phyloP scores from a whole-genome alignment of 2,113 vertebrate species.

The Amazona vittata region DNA sequence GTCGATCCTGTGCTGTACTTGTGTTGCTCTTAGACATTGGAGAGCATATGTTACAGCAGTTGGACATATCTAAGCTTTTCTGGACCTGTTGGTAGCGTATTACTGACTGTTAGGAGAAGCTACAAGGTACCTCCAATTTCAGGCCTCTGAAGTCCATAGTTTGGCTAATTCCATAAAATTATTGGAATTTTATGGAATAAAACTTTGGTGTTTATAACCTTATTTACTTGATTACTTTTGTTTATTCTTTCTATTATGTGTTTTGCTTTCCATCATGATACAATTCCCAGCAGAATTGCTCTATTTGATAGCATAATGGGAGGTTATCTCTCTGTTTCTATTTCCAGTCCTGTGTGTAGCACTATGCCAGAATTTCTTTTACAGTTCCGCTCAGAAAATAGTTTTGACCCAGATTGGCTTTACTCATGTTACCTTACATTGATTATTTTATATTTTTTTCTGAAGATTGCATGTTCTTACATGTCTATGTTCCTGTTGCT shows the following conservation, averaged over 20 bases:
- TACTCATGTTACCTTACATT: background rate
- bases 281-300: background rate
- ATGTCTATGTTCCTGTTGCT: background rate
- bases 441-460: background rate
- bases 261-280: background rate
- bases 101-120: background rate
- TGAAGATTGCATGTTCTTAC: background rate
- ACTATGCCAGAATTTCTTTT: background rate
- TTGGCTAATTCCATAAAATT: background rate
- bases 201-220: background rate
- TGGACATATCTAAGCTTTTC: background rate
- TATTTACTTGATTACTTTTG: background rate
- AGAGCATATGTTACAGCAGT: background rate
- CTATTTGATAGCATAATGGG: background rate
- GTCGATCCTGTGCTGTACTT: background rate
- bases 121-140: background rate
- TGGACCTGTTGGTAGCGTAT: background rate
- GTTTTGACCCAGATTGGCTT: background rate
- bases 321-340: background rate
- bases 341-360: background rate
- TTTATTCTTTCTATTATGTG: background rate
- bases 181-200: background rate
- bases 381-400: background rate
- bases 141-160: background rate
- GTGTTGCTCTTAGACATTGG: background rate